A percentile compares a stretch with the other conserved stretches of the same genome.
phyloP scores from a whole-genome alignment of 1,140 invertebrate genomes.

The Trichonephila clavata region DNA sequence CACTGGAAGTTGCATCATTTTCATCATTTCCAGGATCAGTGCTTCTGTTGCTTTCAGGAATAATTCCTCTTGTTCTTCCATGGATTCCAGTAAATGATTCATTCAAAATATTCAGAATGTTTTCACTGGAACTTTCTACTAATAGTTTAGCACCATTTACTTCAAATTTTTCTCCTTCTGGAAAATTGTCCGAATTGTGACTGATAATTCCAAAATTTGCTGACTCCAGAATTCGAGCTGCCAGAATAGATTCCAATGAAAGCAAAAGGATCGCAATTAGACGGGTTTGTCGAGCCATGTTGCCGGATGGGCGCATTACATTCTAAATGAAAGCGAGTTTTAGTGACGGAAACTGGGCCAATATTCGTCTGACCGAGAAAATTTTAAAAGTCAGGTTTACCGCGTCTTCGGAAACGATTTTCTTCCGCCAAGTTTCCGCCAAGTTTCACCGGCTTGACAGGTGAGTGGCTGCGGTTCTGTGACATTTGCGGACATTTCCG shows the following conservation, averaged over 20 bases:
- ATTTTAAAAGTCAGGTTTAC: constrained; percentile 48
- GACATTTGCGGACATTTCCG: not conserved
- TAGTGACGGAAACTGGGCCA: constrained; percentile 10
- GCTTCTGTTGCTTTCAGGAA: not conserved
- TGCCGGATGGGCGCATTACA: constrained; percentile 54
- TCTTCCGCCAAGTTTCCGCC: constrained; percentile 51
- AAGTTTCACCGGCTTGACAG: not conserved
- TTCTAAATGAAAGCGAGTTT: constrained; percentile 64
- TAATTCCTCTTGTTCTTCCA: not conserved
- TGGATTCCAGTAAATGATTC: not conserved
- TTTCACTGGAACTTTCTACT: not conserved
- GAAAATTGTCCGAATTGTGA: not conserved
- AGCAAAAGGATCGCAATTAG: not conserved
- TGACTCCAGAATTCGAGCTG: not conserved
- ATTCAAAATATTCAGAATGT: not conserved
- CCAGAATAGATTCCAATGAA: not conserved
- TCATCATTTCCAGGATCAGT: not conserved
- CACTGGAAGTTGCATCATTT: not conserved
- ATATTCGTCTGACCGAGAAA: constrained; percentile 43
- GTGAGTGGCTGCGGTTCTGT: not conserved
- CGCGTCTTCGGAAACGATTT: not conserved
- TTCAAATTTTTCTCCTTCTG: not conserved
- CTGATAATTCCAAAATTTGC: constrained; percentile 36
- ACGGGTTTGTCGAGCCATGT: constrained; percentile 17
- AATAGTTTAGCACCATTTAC: not conserved